A percentile compares a stretch with the other conserved stretches of the same genome.
Evolutionary conservation across 2,888 invertebrate species (phyloP).

Genomic region (Lepidochrysops patricia): DNA sequence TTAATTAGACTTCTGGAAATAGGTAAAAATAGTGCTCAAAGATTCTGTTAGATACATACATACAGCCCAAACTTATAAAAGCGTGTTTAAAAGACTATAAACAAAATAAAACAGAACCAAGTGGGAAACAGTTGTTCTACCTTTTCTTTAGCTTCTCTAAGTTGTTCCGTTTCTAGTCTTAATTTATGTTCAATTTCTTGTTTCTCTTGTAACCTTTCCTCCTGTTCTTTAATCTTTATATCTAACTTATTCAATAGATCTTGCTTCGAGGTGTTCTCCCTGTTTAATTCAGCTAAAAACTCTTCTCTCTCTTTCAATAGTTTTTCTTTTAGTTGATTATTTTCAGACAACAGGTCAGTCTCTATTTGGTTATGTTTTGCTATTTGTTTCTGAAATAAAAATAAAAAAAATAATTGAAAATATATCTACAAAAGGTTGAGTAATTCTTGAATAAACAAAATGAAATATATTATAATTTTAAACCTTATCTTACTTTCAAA

Average conservation of each 20-base stretch:
- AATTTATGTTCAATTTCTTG: conserved; percentile 49
- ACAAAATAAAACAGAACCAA: too few species aligned
- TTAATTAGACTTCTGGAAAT: too few species aligned
- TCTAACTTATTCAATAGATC: conserved; percentile 65
- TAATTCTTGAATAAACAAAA: too few species aligned
- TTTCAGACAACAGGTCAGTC: conserved; percentile 58
- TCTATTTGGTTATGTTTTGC: conserved; percentile 53
- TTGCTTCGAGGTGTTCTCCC: conserved; percentile 70
- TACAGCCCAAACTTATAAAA: too few species aligned
- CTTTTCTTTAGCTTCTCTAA: conserved; percentile 59
- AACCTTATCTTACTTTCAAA: too few species aligned
- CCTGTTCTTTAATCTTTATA: conserved; percentile 61
- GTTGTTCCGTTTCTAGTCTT: conserved; percentile 51
- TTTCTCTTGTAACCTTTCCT: conserved; percentile 58
- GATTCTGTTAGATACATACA: too few species aligned
- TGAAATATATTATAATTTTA: too few species aligned
- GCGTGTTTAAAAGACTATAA: too few species aligned
- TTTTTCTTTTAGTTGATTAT: conserved; percentile 58
- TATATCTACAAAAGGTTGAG: too few species aligned
- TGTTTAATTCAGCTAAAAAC: conserved; percentile 59
- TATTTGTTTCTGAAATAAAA: conserved; percentile 49
- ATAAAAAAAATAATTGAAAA: too few species aligned
- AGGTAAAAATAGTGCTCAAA: too few species aligned
- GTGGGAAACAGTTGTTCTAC: too few species aligned
- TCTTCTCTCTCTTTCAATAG: conserved; percentile 64